Conservation (phyloP, 2,888 invertebrate species). For the Harmothoe impar region DNA sequence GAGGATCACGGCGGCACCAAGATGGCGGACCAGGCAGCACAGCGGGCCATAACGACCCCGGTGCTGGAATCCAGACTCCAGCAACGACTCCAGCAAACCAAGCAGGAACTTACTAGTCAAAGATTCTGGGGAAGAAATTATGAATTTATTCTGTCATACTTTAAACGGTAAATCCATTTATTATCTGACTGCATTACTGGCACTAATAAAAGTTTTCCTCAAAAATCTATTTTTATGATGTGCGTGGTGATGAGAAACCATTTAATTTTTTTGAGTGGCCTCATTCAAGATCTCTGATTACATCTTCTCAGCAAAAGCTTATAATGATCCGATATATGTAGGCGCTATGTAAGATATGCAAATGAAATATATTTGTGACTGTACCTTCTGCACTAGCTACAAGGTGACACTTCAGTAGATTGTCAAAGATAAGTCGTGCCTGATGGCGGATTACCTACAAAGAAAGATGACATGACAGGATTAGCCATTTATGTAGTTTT, state of each 20-base stretch:
- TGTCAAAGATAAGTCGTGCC: conserved; percentile 80
- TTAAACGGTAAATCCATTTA: neutral
- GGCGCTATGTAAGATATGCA: too few species aligned
- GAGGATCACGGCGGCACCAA: conserved; percentile 82
- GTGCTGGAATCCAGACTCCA: conserved; percentile 78
- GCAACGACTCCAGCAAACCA: conserved; percentile 72
- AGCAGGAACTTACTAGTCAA: conserved; percentile 74
- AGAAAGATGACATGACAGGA: conserved; percentile 50
- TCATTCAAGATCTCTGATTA: too few species aligned
- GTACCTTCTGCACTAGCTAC: conserved; percentile 71
- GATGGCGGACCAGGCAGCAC: conserved; percentile 82
- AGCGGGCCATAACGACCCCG: conserved; percentile 82
- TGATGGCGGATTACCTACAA: conserved; percentile 80
- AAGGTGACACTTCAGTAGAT: conserved; percentile 78
- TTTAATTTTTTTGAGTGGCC: too few species aligned
- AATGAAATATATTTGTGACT: neutral
- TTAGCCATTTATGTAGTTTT: neutral
- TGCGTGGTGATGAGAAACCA: too few species aligned
- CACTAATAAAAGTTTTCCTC: too few species aligned
- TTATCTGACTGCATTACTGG: neutral
- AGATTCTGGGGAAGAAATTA: conserved; percentile 68
- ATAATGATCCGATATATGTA: too few species aligned
- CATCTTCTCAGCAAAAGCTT: too few species aligned
- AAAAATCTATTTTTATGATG: too few species aligned
- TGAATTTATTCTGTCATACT: too few species aligned